Conservation (phyloP, 2,797 vertebrate species). For the Crypturellus tataupa region DNA sequence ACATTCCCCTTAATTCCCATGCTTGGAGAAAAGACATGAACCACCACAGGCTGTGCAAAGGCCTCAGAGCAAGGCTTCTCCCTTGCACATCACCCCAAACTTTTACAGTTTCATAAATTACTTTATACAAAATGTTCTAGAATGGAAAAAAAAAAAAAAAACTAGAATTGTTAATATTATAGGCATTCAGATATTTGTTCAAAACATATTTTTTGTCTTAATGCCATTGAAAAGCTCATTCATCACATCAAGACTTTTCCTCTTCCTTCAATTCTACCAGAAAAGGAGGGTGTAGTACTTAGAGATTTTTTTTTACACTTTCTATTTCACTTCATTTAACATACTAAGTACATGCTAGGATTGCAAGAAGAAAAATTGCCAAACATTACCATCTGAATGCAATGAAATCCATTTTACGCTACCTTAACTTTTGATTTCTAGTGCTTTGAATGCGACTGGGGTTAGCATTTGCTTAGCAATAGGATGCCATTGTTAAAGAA, state of each 20-base stretch:
- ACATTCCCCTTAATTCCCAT: background rate
- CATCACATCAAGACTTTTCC: background rate
- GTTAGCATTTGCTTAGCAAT: conserved; percentile 61
- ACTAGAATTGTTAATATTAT: background rate
- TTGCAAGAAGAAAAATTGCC: background rate
- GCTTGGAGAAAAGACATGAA: background rate
- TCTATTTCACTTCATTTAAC: conserved; percentile 33
- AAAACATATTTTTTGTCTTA: background rate
- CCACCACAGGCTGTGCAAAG: background rate
- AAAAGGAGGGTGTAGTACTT: background rate
- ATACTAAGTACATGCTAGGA: background rate
- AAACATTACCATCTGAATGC: conserved; percentile 24
- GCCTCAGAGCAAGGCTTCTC: background rate
- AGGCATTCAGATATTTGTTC: background rate
- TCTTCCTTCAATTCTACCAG: background rate
- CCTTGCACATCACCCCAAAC: background rate
- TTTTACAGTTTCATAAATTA: background rate
- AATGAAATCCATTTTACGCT: conserved; percentile 50
- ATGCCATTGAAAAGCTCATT: background rate
- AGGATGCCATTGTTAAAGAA: conserved; percentile 65
- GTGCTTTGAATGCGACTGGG: conserved; percentile 35
- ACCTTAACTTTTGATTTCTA: conserved; percentile 64
- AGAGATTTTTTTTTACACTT: background rate
- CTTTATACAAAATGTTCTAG: background rate
- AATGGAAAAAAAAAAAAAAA: no score